Conservation (phyloP, 2,888 invertebrate genomes). For the Lasius fuliginosus region DNA sequence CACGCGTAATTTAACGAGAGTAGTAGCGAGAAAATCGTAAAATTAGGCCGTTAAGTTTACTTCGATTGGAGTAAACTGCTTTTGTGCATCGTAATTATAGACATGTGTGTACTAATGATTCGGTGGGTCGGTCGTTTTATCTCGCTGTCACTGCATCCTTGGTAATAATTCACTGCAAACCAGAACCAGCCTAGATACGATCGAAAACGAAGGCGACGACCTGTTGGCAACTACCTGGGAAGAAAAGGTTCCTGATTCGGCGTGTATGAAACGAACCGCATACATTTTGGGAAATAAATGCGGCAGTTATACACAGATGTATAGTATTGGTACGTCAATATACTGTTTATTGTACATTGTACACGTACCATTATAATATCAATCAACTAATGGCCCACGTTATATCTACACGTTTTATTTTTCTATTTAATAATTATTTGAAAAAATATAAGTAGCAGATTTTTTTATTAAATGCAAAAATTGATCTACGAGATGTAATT, state of each 20-base stretch:
- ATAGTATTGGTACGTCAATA: not conserved
- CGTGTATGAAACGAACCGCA: not conserved
- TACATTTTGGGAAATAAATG: slow-evolving; percentile 37
- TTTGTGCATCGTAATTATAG: slow-evolving; percentile 2
- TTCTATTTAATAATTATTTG: not conserved
- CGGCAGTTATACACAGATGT: not conserved
- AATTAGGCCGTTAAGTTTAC: slow-evolving; percentile 20
- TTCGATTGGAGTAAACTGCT: not conserved
- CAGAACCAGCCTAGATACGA: slow-evolving; percentile 76
- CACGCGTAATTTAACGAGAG: not conserved
- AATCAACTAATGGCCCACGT: not conserved
- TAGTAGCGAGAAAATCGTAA: not conserved
- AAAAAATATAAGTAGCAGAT: not conserved
- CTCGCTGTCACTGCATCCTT: slow-evolving; percentile 74
- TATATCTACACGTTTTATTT: slow-evolving; percentile 9
- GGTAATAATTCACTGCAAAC: slow-evolving; percentile 79
- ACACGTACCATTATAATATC: not conserved
- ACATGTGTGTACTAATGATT: not conserved
- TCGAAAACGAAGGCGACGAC: slow-evolving; percentile 79
- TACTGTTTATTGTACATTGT: not conserved
- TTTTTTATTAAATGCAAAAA: not conserved
- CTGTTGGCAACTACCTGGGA: slow-evolving; percentile 80
- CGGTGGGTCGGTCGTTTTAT: slow-evolving; percentile 61
- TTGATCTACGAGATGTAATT: slow-evolving; percentile 2
- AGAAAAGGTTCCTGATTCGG: slow-evolving; percentile 10